phyloP scores from a whole-genome alignment of 2,113 vertebrate species.

The Zapus hudsonius region DNA sequence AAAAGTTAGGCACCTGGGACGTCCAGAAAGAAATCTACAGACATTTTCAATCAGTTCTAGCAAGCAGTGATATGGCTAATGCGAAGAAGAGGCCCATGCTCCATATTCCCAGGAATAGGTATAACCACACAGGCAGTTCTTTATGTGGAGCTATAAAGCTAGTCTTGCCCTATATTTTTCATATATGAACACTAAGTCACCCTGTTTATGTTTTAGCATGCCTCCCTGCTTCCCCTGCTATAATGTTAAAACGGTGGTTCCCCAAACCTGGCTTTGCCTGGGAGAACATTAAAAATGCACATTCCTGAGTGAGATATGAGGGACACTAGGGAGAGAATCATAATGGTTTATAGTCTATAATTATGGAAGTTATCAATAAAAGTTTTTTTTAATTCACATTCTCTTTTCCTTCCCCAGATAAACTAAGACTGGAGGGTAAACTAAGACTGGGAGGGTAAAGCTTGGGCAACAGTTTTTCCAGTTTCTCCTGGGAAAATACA shows the following conservation, averaged over 20 bases:
- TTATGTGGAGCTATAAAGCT: not conserved
- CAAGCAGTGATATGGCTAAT: not conserved
- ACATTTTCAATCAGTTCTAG: not conserved
- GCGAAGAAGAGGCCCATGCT: not conserved
- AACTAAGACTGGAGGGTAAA: not conserved
- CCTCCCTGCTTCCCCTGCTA: not conserved
- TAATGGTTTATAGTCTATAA: too few relatives aligned
- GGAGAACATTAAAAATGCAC: not conserved
- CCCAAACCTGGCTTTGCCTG: conserved; percentile 1
- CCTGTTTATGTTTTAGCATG: not conserved
- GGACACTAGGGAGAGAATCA: too few relatives aligned
- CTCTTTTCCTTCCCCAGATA: not conserved
- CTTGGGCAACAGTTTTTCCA: conserved; percentile 9
- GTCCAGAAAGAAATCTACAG: not conserved
- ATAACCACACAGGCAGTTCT: not conserved
- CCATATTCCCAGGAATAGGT: not conserved
- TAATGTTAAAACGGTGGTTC: not conserved
- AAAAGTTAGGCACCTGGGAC: conserved; percentile 28
- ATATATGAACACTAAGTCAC: not conserved
- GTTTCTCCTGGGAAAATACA: not conserved
- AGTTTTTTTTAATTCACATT: too few relatives aligned
- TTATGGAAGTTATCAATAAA: too few relatives aligned
- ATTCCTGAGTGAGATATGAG: not conserved
- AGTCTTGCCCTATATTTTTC: conserved; percentile 17
- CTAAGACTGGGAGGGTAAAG: not conserved